These are phyloP conservation scores for Tetramorium alpestre DNA, from an alignment of 1,140 invertebrate genomes.

Conservation along the genomic window DNA sequence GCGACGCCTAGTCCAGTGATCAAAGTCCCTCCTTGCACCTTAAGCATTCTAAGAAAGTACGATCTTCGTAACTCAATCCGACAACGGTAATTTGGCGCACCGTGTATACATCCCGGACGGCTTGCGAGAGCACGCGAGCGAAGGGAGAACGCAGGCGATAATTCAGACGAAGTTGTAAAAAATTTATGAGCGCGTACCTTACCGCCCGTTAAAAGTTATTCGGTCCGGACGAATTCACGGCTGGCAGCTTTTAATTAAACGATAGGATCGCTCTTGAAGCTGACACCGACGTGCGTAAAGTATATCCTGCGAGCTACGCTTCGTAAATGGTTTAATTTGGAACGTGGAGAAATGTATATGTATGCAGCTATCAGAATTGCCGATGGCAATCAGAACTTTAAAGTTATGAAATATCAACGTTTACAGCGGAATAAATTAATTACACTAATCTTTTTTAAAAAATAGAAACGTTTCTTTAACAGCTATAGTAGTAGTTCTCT, in stretches of 20 bases:
- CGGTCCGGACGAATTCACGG: constrained; percentile 25
- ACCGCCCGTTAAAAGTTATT: constrained; percentile 52
- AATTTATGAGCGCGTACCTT: constrained; percentile 54
- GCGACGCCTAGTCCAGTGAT: constrained; percentile 37
- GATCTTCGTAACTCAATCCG: constrained; percentile 53
- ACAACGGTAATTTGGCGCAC: constrained; percentile 29
- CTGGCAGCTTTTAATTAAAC: constrained; percentile 56
- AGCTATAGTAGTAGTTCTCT: background rate
- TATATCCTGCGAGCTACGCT: constrained; percentile 3
- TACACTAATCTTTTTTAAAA: background rate
- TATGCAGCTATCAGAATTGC: background rate
- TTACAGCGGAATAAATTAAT: background rate
- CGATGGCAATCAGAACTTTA: background rate
- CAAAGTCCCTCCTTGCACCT: constrained; percentile 38
- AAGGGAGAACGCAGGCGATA: constrained; percentile 25
- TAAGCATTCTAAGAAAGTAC: constrained; percentile 22
- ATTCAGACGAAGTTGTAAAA: constrained; percentile 52
- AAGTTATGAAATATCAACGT: background rate
- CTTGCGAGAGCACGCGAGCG: background rate
- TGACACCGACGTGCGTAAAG: constrained; percentile 23
- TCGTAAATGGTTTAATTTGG: constrained; percentile 43
- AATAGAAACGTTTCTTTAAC: background rate
- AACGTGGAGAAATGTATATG: background rate
- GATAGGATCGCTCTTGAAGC: constrained; percentile 32
- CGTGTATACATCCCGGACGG: background rate